phyloP scores from a whole-genome alignment of 2,113 vertebrate species.

The Chaetodon trifascialis region DNA sequence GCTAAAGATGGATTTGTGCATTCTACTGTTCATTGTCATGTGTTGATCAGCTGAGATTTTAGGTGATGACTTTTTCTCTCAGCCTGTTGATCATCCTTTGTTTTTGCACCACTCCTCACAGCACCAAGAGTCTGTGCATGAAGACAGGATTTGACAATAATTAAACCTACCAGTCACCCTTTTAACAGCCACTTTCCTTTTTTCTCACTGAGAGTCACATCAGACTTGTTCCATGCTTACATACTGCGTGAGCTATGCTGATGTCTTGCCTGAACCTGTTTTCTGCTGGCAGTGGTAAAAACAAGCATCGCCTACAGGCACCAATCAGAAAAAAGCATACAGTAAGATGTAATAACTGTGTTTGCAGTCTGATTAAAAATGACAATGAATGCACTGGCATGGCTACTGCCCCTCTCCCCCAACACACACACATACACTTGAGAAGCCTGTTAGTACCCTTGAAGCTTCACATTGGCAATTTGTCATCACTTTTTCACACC shows the following conservation, averaged over 20 bases:
- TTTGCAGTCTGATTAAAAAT: conserved; percentile 26
- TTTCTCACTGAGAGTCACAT: conserved; percentile 35
- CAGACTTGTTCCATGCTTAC: conserved; percentile 36
- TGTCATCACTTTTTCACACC: neutral
- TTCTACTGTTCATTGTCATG: neutral
- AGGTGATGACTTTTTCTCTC: neutral
- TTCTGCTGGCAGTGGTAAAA: conserved; percentile 45
- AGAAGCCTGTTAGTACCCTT: neutral
- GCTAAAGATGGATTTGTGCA: neutral
- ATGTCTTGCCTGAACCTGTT: conserved; percentile 63
- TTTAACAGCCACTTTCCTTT: conserved; percentile 18
- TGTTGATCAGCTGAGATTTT: neutral
- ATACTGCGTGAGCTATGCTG: conserved; percentile 36
- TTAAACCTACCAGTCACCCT: conserved; percentile 2
- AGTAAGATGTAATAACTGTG: conserved; percentile 30
- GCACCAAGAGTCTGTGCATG: neutral
- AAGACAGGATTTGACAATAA: conserved; percentile 58
- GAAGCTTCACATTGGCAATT: neutral
- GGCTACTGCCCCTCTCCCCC: neutral
- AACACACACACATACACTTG: neutral
- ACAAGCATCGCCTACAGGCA: conserved; percentile 61
- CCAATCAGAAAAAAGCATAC: conserved; percentile 13
- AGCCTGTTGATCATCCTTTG: neutral
- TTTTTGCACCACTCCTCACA: neutral
- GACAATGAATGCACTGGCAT: conserved; percentile 14